Evolutionary conservation across 2,113 vertebrate species (phyloP), one percentile per base, ranked within the genome.

Genomic region (Ceyx cyanopectus): DNA sequence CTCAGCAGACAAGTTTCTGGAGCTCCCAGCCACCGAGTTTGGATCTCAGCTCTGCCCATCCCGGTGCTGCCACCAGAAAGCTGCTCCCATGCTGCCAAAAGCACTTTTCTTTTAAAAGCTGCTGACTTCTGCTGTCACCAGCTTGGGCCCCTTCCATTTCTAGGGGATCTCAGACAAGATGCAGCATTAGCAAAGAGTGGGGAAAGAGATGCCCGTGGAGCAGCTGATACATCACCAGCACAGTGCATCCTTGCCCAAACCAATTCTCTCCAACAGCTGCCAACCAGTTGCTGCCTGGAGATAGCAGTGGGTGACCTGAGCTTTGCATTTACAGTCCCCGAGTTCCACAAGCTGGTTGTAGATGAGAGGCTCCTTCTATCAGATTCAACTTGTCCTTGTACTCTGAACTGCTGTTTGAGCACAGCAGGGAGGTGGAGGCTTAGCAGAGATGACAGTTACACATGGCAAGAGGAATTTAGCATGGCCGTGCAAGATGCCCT

Each of bases 351-450:
- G 41, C 51, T 77, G 58, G 58, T 51, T 8, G 43, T 12, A n/a
- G 50, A 77, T 23, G 27, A 72, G 54, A 81, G 58, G 23, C 18
- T 75, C 74, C 73, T 32, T 62, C 8, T 20, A n/a, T 57, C 60
- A 74, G 9, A 34, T 0, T 3, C 3, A 48, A 79, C 65, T 61
- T 50, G 68, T 19, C 14, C 2, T 18, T 10, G 4, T 4, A 37
- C 65, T 37, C 79, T 19, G 32, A 87, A 73, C 68, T 78, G 72
- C 73, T 68, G 5, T 6, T 40, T 1, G 7, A 67, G 84, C 62
- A 40, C 51, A 5, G 40, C 3, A 43, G n/a, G 24, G 62, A 89
- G 75, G 17, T 40, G 60, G 61, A 67, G 34, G 60, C 37, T 89
- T 30, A 21, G 40, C 63, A 65, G 66, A 48, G 67, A 24, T 22